These are phyloP conservation scores for Myathropa florea DNA, from an alignment of 2,888 invertebrate species.

Conservation along the genomic window DNA sequence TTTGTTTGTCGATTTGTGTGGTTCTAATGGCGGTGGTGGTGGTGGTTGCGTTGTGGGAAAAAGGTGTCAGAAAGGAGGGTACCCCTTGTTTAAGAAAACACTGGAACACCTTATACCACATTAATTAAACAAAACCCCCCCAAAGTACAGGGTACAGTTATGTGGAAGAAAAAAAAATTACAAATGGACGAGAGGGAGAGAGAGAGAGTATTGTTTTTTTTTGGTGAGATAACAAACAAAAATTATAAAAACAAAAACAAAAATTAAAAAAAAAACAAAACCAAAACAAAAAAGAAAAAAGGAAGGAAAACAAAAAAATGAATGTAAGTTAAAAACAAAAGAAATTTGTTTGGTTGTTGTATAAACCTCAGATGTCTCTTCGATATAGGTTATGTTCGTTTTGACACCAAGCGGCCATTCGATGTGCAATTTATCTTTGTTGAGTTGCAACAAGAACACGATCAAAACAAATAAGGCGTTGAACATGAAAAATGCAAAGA, in stretches of 20 bases:
- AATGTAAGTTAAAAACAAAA: slow-evolving; percentile 48
- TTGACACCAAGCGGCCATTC: slow-evolving; percentile 98
- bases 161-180: slow-evolving; percentile 30
- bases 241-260: slow-evolving; percentile 45
- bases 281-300: slow-evolving; percentile 61
- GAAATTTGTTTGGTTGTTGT: slow-evolving; percentile 63
- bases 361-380: slow-evolving; percentile 94
- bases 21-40: slow-evolving; percentile 41
- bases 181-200: slow-evolving; percentile 47
- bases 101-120: slow-evolving; percentile 60
- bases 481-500: slow-evolving; percentile 99
- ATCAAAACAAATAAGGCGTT: slow-evolving; percentile 99
- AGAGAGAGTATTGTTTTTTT: slow-evolving; percentile 2
- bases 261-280: slow-evolving; percentile 64
- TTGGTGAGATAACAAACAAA: slow-evolving; percentile 64
- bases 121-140: slow-evolving; percentile 44
- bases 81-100: slow-evolving; percentile 23
- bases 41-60: slow-evolving; percentile 23
- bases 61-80: slow-evolving; percentile 44
- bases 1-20: background rate
- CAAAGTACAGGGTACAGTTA: slow-evolving; percentile 46
- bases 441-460: slow-evolving; percentile 99
- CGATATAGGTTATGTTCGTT: slow-evolving; percentile 96
- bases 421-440: slow-evolving; percentile 98
- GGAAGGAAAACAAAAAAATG: slow-evolving; percentile 57